phyloP scores from a whole-genome alignment of 92 coral and sea anemone genomes.

The Isaurus tuberculatus region DNA sequence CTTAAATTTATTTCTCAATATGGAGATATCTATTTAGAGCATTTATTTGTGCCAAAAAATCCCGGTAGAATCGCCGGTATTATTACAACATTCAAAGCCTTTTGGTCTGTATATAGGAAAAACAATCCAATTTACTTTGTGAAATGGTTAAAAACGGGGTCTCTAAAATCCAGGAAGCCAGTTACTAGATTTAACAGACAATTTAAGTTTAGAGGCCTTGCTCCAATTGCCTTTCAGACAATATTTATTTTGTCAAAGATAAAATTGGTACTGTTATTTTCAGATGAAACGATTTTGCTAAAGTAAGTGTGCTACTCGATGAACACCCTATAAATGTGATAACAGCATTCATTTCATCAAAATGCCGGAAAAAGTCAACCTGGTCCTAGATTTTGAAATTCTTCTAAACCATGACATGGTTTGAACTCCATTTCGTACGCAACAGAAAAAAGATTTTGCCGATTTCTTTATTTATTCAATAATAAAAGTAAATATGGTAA shows the following conservation, averaged over 20 bases:
- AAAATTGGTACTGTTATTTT: not conserved
- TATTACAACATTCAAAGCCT: constrained; percentile 39
- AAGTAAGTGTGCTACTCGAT: too few species aligned
- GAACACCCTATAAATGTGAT: too few species aligned
- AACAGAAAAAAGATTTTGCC: too few species aligned
- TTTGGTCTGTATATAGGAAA: constrained; percentile 36
- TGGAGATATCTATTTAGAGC: not conserved
- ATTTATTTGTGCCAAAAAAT: constrained; percentile 43
- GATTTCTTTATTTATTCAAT: too few species aligned
- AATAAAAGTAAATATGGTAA: too few species aligned
- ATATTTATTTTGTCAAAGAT: not conserved
- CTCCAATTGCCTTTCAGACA: not conserved
- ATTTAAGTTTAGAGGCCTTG: not conserved
- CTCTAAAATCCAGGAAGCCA: constrained; percentile 7
- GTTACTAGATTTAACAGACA: not conserved
- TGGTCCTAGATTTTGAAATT: too few species aligned
- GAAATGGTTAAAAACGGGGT: not conserved
- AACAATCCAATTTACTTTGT: not conserved
- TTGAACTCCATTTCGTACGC: too few species aligned
- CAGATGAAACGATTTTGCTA: not conserved
- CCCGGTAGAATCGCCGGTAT: constrained; percentile 34
- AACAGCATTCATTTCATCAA: too few species aligned
- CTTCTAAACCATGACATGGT: too few species aligned
- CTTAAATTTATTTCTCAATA: not conserved
- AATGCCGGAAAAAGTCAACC: too few species aligned